These are phyloP conservation scores for Amaurobius ferox DNA, from an alignment of 2,888 invertebrate species.

Conservation along the genomic window DNA sequence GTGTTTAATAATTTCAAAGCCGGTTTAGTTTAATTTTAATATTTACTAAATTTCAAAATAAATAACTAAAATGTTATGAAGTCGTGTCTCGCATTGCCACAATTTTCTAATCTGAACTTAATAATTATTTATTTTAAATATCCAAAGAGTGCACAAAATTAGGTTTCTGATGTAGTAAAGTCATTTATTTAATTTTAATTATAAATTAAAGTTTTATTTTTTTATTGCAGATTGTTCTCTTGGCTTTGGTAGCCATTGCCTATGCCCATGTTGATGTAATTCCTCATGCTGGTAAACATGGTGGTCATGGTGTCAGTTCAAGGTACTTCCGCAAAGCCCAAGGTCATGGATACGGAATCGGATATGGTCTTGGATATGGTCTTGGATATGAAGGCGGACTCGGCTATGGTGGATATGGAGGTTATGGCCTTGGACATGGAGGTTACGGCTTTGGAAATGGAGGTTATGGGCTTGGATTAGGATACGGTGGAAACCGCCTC, in stretches of 20 bases:
- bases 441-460: conserved; percentile 17
- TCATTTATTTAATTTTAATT: no score
- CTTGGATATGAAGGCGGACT: not conserved
- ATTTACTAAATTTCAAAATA: no score
- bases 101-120: no score
- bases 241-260: not conserved
- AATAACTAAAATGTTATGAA: no score
- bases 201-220: not conserved
- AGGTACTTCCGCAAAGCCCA: conserved; percentile 10
- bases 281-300: not conserved
- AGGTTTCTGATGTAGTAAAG: no score
- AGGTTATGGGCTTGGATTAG: not conserved
- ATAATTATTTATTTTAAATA: no score
- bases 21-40: no score
- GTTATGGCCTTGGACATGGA: conserved; percentile 23
- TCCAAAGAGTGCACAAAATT: no score
- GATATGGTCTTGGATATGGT: conserved; percentile 9
- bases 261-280: not conserved
- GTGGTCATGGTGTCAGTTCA: not conserved
- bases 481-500: not conserved
- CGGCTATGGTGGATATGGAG: conserved; percentile 8
- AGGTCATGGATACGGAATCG: conserved; percentile 20
- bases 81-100: no score
- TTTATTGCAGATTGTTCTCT: not conserved
- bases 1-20: no score